Evolutionary conservation across 2,113 vertebrate species (phyloP).

Genomic region (Myrmecobius fasciatus): DNA sequence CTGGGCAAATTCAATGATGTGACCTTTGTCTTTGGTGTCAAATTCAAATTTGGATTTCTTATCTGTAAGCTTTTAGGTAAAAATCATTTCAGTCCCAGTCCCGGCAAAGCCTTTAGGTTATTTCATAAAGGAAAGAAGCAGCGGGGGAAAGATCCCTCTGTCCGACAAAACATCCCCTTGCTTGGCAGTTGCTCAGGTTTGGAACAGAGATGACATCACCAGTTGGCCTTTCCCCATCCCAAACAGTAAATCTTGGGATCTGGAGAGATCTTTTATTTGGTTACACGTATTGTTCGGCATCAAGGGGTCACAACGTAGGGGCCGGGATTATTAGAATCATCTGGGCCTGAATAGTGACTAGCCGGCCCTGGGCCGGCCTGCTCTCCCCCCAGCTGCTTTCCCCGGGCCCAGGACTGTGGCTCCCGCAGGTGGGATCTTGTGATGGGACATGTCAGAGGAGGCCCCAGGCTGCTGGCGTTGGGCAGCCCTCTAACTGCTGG

Average conservation of each 20-base stretch:
- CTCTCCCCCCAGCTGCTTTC: constrained; percentile 70
- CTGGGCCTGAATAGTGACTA: constrained; percentile 81
- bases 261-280: constrained; percentile 89
- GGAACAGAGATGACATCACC: constrained; percentile 88
- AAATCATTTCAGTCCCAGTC: constrained; percentile 20
- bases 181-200: constrained; percentile 84
- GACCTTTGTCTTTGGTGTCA: constrained; percentile 25
- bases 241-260: constrained; percentile 88
- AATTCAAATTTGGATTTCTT: constrained; percentile 63
- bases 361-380: constrained; percentile 72
- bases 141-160: constrained; percentile 80
- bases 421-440: constrained; percentile 28
- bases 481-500: background rate
- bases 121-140: constrained; percentile 77
- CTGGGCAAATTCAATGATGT: constrained; percentile 72
- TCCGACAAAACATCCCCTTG: constrained; percentile 84
- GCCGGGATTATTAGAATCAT: constrained; percentile 88
- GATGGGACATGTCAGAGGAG: background rate
- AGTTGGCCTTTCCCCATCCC: constrained; percentile 86
- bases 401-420: constrained; percentile 8
- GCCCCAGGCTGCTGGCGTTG: background rate
- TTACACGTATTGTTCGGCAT: constrained; percentile 88
- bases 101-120: constrained; percentile 73
- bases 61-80: constrained; percentile 77
- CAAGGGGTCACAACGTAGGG: constrained; percentile 88